phyloP scores from a whole-genome alignment of 2,888 invertebrate genomes.

The Norana najaformis region DNA sequence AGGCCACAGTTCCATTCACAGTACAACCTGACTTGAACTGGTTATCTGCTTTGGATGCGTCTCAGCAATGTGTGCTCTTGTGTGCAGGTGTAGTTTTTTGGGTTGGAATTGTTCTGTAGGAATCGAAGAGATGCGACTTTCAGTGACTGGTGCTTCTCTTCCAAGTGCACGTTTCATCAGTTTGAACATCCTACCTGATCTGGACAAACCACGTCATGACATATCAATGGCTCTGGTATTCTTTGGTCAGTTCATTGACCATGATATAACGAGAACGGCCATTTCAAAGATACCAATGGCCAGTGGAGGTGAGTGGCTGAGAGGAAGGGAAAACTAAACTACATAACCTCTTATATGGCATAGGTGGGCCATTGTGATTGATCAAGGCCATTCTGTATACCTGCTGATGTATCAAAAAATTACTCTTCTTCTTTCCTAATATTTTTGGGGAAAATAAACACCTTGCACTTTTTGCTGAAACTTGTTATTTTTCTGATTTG shows the following conservation, averaged over 20 bases:
- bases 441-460: not conserved
- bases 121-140: constrained; percentile 39
- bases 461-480: not conserved
- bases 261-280: constrained; percentile 48
- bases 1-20: not conserved
- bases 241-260: constrained; percentile 49
- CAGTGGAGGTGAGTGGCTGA: not conserved
- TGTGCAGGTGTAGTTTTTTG: not conserved
- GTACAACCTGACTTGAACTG: not conserved
- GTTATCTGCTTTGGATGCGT: not conserved
- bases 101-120: constrained; percentile 39
- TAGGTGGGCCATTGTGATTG: not conserved
- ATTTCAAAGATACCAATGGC: constrained; percentile 33
- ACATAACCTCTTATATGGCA: not conserved
- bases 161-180: constrained; percentile 46
- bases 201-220: constrained; percentile 29
- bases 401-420: not conserved
- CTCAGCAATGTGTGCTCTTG: not conserved
- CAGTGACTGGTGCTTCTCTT: constrained; percentile 41
- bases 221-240: constrained; percentile 45
- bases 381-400: not conserved
- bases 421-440: not conserved
- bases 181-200: constrained; percentile 36
- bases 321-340: not conserved
- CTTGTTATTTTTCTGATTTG: not conserved